These are phyloP conservation scores for Crenuchus spilurus DNA, from an alignment of 2,797 vertebrate species.

Conservation along the genomic window DNA sequence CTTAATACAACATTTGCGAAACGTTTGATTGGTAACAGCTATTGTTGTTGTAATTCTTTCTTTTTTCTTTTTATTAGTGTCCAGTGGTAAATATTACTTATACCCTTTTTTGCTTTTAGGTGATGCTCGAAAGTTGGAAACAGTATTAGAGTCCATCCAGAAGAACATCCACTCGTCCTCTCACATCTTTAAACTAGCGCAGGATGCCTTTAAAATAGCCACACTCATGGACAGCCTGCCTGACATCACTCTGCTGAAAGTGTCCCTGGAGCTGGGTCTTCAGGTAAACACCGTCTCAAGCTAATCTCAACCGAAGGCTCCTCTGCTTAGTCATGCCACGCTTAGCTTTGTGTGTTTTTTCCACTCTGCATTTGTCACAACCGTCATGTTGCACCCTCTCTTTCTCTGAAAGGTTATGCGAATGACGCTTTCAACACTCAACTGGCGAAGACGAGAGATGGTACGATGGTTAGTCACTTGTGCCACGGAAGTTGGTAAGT, in stretches of 20 bases:
- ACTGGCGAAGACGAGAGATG: conserved; percentile 98
- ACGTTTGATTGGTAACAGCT: too few species aligned
- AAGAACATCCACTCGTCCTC: conserved; percentile 97
- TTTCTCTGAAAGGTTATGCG: conserved; percentile 89
- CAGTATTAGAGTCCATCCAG: conserved; percentile 97
- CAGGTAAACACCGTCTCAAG: conserved; percentile 78
- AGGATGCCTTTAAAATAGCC: conserved; percentile 98
- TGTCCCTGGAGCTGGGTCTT: conserved; percentile 94
- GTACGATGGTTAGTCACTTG: conserved; percentile 98
- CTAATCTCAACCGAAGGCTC: background rate
- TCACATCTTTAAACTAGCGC: conserved; percentile 97
- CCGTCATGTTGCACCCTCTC: background rate
- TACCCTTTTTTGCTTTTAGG: conserved; percentile 69
- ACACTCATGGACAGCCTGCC: conserved; percentile 97
- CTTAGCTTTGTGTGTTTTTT: background rate
- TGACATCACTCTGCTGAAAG: conserved; percentile 97
- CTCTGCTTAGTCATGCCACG: background rate
- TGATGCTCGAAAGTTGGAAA: conserved; percentile 90
- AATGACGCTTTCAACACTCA: conserved; percentile 96
- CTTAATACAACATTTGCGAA: too few species aligned
- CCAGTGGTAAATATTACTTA: conserved; percentile 1
- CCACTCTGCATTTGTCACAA: background rate
- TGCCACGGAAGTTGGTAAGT: conserved; percentile 98
- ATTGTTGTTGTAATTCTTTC: background rate
- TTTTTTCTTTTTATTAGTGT: background rate